Base-by-base conservation (phyloP, 2,888 invertebrate species). In the Coelinius sp. region DNA sequence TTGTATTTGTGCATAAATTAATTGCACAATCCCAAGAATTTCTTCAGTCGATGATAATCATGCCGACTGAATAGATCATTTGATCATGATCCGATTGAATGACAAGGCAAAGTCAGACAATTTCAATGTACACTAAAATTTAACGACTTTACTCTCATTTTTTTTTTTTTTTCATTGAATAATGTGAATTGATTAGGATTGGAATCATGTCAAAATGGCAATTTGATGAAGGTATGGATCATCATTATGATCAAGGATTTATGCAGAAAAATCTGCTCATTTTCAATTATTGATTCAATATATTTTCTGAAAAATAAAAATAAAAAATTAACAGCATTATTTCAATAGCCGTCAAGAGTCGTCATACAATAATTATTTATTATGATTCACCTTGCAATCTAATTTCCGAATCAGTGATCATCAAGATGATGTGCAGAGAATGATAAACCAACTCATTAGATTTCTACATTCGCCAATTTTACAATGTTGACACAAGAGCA, bases 351-450 rank as follows among this genome's bases (percentile, higher is more conserved):
- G n/a, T n/a, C n/a, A n/a, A n/a, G n/a, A n/a, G n/a, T 41, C 4
- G n/a, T 12, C n/a, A 41, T 41, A n/a, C n/a, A 10, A 41, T 41
- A 71, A 71, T 71, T 49, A 59, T 70, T 70, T 70, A 62, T 67
- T 66, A 49, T 31, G 35, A 67, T 67, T 66, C 71, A 53, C 70
- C 65, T 62, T 53, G 27, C 52, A 71, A 67, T 25, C 53, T 53
- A 44, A 68, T 68, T n/a, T 68, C 31, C 20, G 44, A 72, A 64
- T 64, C n/a, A n/a, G n/a, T 63, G 44, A 41, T 8, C 6, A 12
- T 24, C 62, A 68, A n/a, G 12, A 24, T 31, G 24, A 38, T 12
- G 52, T 64, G 52, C 25, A 6, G 2, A n/a, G 49, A 52, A 22
- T 59, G 10, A 49, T 10, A 25, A 31, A 38, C 44, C 25, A 14